Evolutionary conservation across 2,888 invertebrate genomes (phyloP), one percentile per base, ranked within the genome.

Genomic region (Muschampia plurimacula): DNA sequence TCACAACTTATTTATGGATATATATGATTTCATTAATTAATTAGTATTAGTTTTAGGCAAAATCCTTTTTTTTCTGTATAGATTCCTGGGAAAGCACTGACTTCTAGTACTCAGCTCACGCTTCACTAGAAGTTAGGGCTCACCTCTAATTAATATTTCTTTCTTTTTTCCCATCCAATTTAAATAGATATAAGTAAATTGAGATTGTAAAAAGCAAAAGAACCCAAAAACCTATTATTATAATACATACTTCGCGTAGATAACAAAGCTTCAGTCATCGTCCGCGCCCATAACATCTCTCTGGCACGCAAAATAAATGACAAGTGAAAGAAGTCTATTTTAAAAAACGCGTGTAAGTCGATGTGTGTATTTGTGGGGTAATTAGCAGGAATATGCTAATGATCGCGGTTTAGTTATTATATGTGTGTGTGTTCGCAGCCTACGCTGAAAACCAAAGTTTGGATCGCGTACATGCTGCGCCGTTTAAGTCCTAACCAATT

Each of bases 201-300:
- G 22, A 22, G 22, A 22, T 22, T 22, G 22, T 22, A 22, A 22
- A 22, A 22, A 22, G 22, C 22, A 22, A 22, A 22, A 22, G 22
- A 22, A 22, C 22, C 22, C 22, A 22, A 22, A 22, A 22, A 22
- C 22, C 22, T 22, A 22, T 22, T 22, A 22, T 22, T 22, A 90
- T 89, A 86, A 86, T 83, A 86, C 79, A 76, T 74, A 75, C 79
- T 77, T 75, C 74, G 75, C 82, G 77, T 74, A 84, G 84, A 86
- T 87, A 89, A 89, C 89, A 87, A 85, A 76, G 82, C 84, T 85
- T 83, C 88, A 86, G 85, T 86, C 89, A 86, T 83, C 82, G n/a
- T n/a, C 67, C 73, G 69, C 76, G 74, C 74, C 69, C 74, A 67
- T 57, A 68, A 12, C 63, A 59, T 69, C 55, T 32, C 71, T 65